Percentiles rank a stretch among this genome's conserved stretches.
Evolutionary conservation across 2,888 invertebrate species (phyloP).

Genomic region (Ditylenchus weischeri): DNA sequence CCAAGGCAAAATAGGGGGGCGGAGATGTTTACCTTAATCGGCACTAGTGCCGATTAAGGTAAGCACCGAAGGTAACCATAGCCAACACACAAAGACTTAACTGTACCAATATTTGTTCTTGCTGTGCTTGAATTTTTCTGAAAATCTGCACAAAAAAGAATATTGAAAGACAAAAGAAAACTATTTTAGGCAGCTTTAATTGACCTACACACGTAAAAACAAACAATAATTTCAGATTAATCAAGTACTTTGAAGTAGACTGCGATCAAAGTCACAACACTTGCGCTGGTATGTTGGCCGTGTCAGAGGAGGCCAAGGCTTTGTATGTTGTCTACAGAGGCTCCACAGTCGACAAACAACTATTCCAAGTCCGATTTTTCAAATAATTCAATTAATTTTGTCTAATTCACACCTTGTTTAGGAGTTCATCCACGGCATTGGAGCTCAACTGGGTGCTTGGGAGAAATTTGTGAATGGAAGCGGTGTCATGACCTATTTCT

Average conservation of each 20-base stretch:
- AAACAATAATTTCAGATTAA: constrained; percentile 26
- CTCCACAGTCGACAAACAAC: constrained; percentile 51
- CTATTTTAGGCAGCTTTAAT: too few relatives aligned
- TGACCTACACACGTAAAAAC: too few relatives aligned
- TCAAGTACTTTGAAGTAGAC: constrained; percentile 51
- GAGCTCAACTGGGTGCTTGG: constrained; percentile 57
- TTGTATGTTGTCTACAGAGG: constrained; percentile 56
- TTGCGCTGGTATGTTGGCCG: constrained; percentile 52
- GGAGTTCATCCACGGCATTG: constrained; percentile 54
- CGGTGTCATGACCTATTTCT: constrained; percentile 58
- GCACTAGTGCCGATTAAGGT: too few relatives aligned
- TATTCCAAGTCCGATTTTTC: constrained; percentile 31
- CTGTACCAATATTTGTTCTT: too few relatives aligned
- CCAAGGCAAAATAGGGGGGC: too few relatives aligned
- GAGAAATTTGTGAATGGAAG: constrained; percentile 55
- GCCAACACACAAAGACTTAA: too few relatives aligned
- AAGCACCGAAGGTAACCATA: too few relatives aligned
- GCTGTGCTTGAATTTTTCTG: too few relatives aligned
- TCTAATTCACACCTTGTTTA: constrained; percentile 37
- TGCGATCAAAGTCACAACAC: constrained; percentile 48
- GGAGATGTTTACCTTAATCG: too few relatives aligned
- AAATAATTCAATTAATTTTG: neutral
- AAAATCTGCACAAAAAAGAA: too few relatives aligned
- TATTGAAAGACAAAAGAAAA: too few relatives aligned
- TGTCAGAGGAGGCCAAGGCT: constrained; percentile 51